Percentiles rank a stretch among this genome's conserved stretches.
phyloP scores from a whole-genome alignment of 2,113 vertebrate genomes.

The Ia io region DNA sequence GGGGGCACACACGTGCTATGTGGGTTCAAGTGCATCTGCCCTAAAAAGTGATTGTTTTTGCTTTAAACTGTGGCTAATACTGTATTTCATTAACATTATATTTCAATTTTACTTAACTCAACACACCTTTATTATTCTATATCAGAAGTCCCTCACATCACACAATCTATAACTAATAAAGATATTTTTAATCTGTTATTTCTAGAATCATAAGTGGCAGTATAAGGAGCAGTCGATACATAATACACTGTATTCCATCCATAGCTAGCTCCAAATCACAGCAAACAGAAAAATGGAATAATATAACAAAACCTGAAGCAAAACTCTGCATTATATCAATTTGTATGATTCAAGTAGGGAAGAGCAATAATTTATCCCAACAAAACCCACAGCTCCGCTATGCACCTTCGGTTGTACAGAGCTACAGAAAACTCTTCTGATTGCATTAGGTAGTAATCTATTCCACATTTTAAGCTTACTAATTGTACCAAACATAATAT shows the following conservation, averaged over 20 bases:
- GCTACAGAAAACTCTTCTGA: neutral
- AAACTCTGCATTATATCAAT: constrained; percentile 14
- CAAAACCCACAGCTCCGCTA: neutral
- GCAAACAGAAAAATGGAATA: neutral
- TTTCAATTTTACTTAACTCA: constrained; percentile 56
- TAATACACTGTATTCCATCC: accelerated
- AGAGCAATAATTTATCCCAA: neutral
- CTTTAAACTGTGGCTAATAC: constrained; percentile 41
- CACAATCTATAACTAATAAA: constrained; percentile 44
- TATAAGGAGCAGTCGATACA: neutral
- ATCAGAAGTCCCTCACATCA: constrained; percentile 38
- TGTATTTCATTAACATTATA: constrained; percentile 61
- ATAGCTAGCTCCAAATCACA: neutral
- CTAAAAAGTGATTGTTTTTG: constrained; percentile 38
- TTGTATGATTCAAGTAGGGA: neutral
- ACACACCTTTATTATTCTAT: constrained; percentile 46
- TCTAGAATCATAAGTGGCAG: neutral
- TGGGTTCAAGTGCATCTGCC: neutral
- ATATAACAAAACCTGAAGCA: neutral
- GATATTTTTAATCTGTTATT: neutral
- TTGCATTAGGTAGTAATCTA: neutral
- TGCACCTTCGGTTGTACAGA: accelerated
- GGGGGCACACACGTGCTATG: neutral
- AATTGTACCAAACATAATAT: neutral
- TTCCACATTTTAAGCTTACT: neutral